These are phyloP conservation scores for Drosophila miranda DNA, from an alignment of 1,140 invertebrate genomes.

Conservation along the genomic window DNA sequence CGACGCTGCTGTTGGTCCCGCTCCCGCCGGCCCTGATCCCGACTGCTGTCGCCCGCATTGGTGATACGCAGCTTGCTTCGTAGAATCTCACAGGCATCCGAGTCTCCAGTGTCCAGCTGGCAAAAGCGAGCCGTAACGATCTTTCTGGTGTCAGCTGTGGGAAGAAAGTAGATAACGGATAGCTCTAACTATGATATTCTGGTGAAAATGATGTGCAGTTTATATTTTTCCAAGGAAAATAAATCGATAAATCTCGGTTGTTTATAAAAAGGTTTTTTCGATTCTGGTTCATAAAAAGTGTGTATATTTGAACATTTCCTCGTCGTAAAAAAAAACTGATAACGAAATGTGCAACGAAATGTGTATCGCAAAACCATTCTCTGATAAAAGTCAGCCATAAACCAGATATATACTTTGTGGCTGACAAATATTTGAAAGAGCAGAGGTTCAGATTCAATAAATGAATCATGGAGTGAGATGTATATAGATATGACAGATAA, in stretches of 20 bases:
- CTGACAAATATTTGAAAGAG: not conserved
- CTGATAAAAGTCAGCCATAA: slow-evolving; percentile 7
- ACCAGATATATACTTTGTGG: not conserved
- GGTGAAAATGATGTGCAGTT: not conserved
- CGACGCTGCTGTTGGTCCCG: slow-evolving; percentile 48
- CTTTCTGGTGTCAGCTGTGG: slow-evolving; percentile 53
- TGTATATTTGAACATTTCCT: too few relatives aligned
- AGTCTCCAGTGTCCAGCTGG: slow-evolving; percentile 76
- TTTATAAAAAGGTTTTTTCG: too few relatives aligned
- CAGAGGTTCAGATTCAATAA: not conserved
- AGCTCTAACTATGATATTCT: not conserved
- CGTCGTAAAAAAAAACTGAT: not conserved
- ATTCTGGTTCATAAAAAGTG: too few relatives aligned
- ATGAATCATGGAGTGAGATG: not conserved
- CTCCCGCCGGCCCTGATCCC: slow-evolving; percentile 34
- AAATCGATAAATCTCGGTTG: too few relatives aligned
- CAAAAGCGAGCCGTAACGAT: slow-evolving; percentile 76
- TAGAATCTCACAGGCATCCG: slow-evolving; percentile 73
- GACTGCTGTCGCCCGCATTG: slow-evolving; percentile 18
- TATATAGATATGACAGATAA: too few relatives aligned
- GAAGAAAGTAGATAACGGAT: not conserved
- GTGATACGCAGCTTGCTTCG: slow-evolving; percentile 55
- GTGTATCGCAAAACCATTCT: not conserved
- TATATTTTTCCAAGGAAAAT: too few relatives aligned
- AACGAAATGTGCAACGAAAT: not conserved